Evolutionary conservation across 2,888 invertebrate species (phyloP).

Genomic region (Rambutsinella grinnellia): DNA sequence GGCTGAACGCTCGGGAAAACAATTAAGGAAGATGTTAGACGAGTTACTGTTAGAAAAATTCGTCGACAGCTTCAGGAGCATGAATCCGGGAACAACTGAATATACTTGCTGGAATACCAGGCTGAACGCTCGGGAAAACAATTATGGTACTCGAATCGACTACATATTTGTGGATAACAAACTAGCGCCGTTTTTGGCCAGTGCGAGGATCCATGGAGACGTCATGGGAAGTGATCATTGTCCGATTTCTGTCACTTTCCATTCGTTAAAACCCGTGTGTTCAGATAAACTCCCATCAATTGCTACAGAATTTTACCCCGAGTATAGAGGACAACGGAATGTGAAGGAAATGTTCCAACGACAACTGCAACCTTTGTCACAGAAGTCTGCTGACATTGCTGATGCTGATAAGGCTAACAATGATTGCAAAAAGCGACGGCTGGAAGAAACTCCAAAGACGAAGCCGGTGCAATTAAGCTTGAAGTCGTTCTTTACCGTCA

Average conservation of each 20-base stretch:
- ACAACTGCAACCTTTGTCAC: conserved; percentile 1
- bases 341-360: conserved; percentile 37
- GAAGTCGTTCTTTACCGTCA: conserved; percentile 23
- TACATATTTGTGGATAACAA: conserved; percentile 58
- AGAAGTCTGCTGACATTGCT: background rate
- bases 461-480: conserved; percentile 43
- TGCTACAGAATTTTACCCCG: conserved; percentile 54
- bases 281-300: conserved; percentile 17
- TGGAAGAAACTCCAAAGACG: background rate
- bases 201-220: conserved; percentile 54
- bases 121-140: conserved; percentile 58
- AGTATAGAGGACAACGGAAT: conserved; percentile 50
- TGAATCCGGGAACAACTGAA: conserved; percentile 52
- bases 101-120: conserved; percentile 61
- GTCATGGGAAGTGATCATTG: conserved; percentile 62
- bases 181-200: conserved; percentile 41
- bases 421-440: conserved; percentile 2
- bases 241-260: conserved; percentile 59
- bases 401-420: background rate
- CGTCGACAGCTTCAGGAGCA: conserved; percentile 49
- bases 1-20: conserved; percentile 55
- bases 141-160: conserved; percentile 61
- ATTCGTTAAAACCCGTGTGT: conserved; percentile 31
- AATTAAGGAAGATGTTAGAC: conserved; percentile 45
- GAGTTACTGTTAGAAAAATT: conserved; percentile 41